These are phyloP conservation scores for Tenualosa thibaudeaui DNA, from an alignment of 2,797 vertebrate species.

Conservation along the genomic window DNA sequence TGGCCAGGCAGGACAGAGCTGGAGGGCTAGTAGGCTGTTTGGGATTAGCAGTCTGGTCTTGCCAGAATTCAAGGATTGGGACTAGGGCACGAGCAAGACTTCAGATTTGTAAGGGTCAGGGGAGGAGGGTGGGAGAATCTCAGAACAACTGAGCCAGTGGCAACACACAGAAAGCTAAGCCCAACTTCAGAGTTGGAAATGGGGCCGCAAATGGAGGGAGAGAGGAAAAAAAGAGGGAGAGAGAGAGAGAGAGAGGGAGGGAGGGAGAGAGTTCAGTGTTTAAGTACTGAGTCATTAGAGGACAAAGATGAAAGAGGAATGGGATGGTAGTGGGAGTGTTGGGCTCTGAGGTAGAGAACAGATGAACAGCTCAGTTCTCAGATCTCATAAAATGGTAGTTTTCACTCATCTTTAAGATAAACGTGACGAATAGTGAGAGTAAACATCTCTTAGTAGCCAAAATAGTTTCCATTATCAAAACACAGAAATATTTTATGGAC, in stretches of 20 bases:
- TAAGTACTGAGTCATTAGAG: neutral
- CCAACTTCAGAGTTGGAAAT: neutral
- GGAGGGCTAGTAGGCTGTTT: neutral
- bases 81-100: neutral
- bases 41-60: slow-evolving; percentile 2
- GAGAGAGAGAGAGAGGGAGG: neutral
- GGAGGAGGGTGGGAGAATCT: neutral
- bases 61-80: neutral
- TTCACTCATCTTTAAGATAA: neutral
- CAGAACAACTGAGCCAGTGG: neutral
- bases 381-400: too few species aligned
- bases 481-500: neutral
- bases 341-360: too few species aligned
- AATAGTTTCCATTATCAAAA: neutral
- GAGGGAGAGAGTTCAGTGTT: neutral
- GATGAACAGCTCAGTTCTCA: too few species aligned
- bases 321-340: too few species aligned
- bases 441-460: neutral
- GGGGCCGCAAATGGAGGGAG: neutral
- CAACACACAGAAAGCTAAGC: neutral
- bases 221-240: neutral
- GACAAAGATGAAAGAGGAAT: too few species aligned
- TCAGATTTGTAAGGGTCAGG: neutral
- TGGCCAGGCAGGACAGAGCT: neutral
- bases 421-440: neutral